phyloP scores from a whole-genome alignment of 2,797 vertebrate genomes.

The Pipistrellus kuhlii region DNA sequence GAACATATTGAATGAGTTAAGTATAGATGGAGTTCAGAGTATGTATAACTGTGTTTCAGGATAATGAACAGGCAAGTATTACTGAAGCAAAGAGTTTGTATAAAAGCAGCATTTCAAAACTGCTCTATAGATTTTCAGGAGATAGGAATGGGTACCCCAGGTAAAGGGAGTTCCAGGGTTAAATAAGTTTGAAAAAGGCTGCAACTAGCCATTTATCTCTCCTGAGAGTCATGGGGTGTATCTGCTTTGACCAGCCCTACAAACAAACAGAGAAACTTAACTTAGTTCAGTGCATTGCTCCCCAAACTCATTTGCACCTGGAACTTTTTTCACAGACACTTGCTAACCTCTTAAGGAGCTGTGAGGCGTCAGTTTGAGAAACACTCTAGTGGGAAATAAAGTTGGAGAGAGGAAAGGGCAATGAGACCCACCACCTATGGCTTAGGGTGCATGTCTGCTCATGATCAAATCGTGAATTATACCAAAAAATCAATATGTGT shows the following conservation, averaged over 20 bases:
- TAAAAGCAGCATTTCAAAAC: slow-evolving; percentile 17
- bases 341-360: background rate
- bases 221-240: background rate
- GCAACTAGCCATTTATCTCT: background rate
- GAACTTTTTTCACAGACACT: background rate
- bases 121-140: background rate
- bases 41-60: background rate
- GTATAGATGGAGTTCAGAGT: background rate
- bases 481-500: background rate
- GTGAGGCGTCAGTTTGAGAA: background rate
- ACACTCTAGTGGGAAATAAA: background rate
- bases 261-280: background rate
- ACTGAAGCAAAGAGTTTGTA: background rate
- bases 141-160: background rate
- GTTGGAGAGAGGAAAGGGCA: slow-evolving; percentile 1
- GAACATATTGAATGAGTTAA: background rate
- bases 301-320: background rate
- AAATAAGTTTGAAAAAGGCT: background rate
- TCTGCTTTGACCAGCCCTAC: background rate
- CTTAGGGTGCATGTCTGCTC: background rate
- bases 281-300: background rate
- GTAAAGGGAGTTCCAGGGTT: background rate
- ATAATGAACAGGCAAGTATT: background rate
- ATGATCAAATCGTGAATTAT: background rate
- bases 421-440: background rate